Evolutionary conservation across 2,797 vertebrate genomes (phyloP).

Genomic region (Microctenopoma stevenorrisi): DNA sequence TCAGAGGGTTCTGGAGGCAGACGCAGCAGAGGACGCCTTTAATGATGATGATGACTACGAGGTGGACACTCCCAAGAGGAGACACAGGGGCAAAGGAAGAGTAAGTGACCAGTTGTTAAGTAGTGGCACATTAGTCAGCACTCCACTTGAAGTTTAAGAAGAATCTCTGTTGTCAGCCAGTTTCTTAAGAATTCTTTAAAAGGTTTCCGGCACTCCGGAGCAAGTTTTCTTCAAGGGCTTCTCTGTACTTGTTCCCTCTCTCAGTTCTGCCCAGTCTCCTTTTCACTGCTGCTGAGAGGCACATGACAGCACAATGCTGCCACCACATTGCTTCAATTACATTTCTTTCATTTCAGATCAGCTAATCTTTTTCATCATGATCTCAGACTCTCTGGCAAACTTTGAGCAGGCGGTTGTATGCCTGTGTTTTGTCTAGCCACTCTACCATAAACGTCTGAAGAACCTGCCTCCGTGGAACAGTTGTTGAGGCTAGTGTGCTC

Average conservation of each 20-base stretch:
- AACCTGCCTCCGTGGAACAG: not conserved
- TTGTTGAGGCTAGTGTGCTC: not conserved
- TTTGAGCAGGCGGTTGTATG: not conserved
- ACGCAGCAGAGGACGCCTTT: slow-evolving; percentile 95
- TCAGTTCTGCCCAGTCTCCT: not conserved
- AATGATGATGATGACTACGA: slow-evolving; percentile 96
- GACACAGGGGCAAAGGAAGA: slow-evolving; percentile 95
- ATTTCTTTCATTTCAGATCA: not conserved
- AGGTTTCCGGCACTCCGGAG: not conserved
- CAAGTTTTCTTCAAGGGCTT: not conserved
- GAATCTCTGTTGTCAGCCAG: not conserved
- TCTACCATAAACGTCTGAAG: not conserved
- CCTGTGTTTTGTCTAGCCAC: not conserved
- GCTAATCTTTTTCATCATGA: not conserved
- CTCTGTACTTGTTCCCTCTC: not conserved
- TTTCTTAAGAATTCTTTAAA: not conserved
- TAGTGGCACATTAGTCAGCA: not conserved
- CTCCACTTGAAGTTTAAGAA: not conserved
- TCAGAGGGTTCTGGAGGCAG: slow-evolving; percentile 96
- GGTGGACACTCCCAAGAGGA: slow-evolving; percentile 95
- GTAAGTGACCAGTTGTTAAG: slow-evolving; percentile 77
- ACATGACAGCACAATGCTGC: not conserved
- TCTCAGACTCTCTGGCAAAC: not conserved
- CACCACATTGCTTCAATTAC: not conserved
- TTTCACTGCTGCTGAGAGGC: not conserved